Percentiles rank a stretch among this genome's conserved stretches.
phyloP scores from a whole-genome alignment of 2,888 invertebrate genomes.

The Dryocosmus kuriphilus region DNA sequence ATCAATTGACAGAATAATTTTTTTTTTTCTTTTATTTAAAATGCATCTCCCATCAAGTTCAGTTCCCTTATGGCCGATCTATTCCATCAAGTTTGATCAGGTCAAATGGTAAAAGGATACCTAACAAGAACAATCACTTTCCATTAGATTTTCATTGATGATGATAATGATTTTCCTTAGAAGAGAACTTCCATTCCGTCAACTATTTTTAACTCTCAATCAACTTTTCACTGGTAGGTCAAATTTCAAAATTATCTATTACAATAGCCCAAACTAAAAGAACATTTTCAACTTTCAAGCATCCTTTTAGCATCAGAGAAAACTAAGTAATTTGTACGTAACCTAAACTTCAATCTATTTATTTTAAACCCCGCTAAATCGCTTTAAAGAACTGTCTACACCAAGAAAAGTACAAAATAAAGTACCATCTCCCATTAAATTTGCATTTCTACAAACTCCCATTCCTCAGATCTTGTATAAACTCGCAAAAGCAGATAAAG shows the following conservation, averaged over 20 bases:
- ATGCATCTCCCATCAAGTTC: no score
- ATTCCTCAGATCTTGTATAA: not conserved
- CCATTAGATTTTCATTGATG: no score
- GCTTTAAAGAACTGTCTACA: not conserved
- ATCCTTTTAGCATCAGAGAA: not conserved
- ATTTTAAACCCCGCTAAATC: not conserved
- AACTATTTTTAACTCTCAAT: not conserved
- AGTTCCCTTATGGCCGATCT: no score
- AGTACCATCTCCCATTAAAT: not conserved
- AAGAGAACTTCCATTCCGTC: no score
- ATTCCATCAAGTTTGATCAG: no score
- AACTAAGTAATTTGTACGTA: no score
- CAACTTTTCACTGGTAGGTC: not conserved
- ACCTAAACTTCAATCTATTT: no score
- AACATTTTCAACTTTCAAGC: not conserved
- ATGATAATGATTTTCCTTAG: no score
- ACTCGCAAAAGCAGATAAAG: not conserved
- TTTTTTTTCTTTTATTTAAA: no score
- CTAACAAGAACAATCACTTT: no score
- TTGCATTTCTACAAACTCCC: constrained; percentile 1
- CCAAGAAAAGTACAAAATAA: not conserved
- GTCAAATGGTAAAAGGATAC: no score
- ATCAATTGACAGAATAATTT: no score
- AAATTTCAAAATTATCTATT: not conserved
- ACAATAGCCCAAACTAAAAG: not conserved